A percentile compares a stretch with the other conserved stretches of the same genome.
phyloP scores from a whole-genome alignment of 2,888 invertebrate species.

The Cosmia trapezina region DNA sequence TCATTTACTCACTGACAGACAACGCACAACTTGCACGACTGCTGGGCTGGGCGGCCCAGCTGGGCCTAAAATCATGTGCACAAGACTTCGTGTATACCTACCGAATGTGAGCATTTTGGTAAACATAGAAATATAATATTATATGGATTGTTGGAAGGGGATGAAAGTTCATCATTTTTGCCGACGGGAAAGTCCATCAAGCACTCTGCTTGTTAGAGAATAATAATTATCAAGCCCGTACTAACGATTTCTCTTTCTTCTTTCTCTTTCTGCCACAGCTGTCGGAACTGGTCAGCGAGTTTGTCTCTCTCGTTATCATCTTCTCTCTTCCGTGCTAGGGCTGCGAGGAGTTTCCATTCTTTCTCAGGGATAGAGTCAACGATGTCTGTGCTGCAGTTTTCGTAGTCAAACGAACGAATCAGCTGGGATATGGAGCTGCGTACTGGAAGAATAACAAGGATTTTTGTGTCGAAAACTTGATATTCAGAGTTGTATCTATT shows the following conservation, averaged over 20 bases:
- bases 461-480: background rate
- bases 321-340: slow-evolving; percentile 86
- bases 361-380: slow-evolving; percentile 83
- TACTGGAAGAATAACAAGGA: slow-evolving; percentile 66
- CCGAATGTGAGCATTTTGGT: too few species aligned
- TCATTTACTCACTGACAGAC: background rate
- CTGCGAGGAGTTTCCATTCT: slow-evolving; percentile 87
- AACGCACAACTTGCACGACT: background rate
- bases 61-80: background rate
- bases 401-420: slow-evolving; percentile 72
- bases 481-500: background rate
- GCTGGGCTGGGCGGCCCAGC: too few species aligned
- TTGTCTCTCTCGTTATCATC: slow-evolving; percentile 82
- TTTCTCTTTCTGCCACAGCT: slow-evolving; percentile 87
- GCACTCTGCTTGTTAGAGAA: background rate
- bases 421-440: slow-evolving; percentile 76
- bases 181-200: background rate
- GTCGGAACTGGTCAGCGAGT: slow-evolving; percentile 86
- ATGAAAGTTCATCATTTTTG: background rate
- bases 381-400: slow-evolving; percentile 65
- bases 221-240: background rate
- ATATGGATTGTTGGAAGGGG: background rate
- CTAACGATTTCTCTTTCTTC: slow-evolving; percentile 78
- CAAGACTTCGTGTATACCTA: background rate
- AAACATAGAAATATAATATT: too few species aligned